Percentiles rank a stretch among this genome's conserved stretches.
Conservation (phyloP, 2,113 vertebrate species). For the Podiceps cristatus region DNA sequence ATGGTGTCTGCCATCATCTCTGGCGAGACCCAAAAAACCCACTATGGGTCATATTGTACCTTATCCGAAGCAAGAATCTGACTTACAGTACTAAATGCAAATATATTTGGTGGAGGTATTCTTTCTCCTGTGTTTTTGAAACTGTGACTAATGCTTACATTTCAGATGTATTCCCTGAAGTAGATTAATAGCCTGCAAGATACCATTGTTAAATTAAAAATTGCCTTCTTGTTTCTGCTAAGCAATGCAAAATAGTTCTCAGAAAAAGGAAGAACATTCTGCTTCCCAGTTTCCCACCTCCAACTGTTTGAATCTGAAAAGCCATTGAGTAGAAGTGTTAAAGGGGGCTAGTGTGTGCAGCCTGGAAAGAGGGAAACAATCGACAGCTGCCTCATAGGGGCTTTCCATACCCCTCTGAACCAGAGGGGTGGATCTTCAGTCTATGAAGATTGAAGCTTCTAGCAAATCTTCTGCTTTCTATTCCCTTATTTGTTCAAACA, state of each 20-base stretch:
- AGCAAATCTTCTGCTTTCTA: background rate
- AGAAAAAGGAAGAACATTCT: background rate
- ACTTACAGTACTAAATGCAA: background rate
- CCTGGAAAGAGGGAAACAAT: background rate
- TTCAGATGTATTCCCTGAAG: constrained; percentile 4
- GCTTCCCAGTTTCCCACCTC: constrained; percentile 2
- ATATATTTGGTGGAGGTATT: background rate
- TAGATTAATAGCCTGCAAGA: background rate
- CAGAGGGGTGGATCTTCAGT: background rate
- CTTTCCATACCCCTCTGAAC: background rate
- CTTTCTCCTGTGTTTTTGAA: background rate
- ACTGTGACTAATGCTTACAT: background rate
- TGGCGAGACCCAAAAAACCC: background rate
- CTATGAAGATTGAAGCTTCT: background rate
- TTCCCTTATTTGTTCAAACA: background rate
- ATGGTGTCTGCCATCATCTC: background rate
- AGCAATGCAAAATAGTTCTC: constrained; percentile 9
- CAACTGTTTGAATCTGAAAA: constrained; percentile 24
- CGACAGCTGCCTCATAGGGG: background rate
- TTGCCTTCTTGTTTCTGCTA: background rate
- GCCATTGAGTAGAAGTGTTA: background rate
- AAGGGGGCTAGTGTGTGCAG: background rate
- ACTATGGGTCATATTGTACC: background rate
- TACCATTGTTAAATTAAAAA: constrained; percentile 9
- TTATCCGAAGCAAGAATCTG: background rate